Percentiles rank a stretch among this genome's conserved stretches.
These are phyloP conservation scores for Heliangelus exortis DNA, from an alignment of 2,797 vertebrate species.

Conservation along the genomic window DNA sequence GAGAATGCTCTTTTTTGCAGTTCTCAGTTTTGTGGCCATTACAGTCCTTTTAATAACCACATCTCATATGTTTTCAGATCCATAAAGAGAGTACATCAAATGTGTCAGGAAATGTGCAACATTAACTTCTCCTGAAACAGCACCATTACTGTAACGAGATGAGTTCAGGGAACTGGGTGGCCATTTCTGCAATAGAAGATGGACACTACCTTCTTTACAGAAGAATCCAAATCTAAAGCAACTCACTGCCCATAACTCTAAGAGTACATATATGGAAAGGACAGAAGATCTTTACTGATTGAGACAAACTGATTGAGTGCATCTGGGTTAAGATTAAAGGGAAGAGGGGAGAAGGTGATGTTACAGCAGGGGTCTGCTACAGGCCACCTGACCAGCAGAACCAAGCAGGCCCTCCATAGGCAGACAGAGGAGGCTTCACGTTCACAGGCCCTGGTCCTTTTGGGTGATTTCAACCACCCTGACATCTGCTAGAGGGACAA, in stretches of 20 bases:
- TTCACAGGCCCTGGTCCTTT: too few relatives aligned
- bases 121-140: background rate
- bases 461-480: too few relatives aligned
- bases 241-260: background rate
- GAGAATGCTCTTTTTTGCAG: background rate
- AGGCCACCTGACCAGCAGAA: too few relatives aligned
- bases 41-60: background rate
- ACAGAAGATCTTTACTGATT: background rate
- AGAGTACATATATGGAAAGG: background rate
- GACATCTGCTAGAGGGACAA: too few relatives aligned
- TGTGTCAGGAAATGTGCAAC: fast-evolving
- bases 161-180: background rate
- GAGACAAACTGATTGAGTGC: too few relatives aligned
- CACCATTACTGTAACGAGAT: fast-evolving
- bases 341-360: too few relatives aligned
- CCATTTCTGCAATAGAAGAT: background rate
- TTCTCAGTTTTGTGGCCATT: background rate
- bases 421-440: too few relatives aligned
- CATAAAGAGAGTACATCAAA: background rate
- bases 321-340: too few relatives aligned
- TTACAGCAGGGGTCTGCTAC: too few relatives aligned
- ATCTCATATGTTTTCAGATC: background rate
- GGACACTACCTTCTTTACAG: background rate
- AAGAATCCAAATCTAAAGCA: background rate
- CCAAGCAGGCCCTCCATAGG: too few relatives aligned